These are phyloP conservation scores for Chrysolina haemoptera DNA, from an alignment of 2,888 invertebrate species.

Conservation along the genomic window DNA sequence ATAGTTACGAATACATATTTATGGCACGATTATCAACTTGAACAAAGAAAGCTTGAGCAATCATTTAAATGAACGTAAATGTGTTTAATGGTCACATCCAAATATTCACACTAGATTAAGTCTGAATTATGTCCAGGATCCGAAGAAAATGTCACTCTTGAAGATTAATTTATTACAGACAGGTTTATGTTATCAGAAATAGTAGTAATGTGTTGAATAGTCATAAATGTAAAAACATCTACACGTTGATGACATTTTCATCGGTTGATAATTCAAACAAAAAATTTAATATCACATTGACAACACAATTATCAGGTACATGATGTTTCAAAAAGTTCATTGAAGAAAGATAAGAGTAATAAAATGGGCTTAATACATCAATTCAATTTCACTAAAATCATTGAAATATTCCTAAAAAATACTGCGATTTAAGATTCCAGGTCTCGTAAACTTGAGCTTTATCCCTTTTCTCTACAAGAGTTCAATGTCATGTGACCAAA, in stretches of 20 bases:
- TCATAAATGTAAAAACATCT: not conserved
- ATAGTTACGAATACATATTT: too few species aligned
- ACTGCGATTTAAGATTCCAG: too few species aligned
- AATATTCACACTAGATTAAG: slow-evolving; percentile 1
- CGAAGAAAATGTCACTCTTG: not conserved
- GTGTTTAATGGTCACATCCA: not conserved
- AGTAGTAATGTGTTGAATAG: not conserved
- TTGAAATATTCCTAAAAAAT: too few species aligned
- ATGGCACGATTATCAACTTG: not conserved
- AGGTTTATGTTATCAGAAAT: too few species aligned
- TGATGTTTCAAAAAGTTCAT: not conserved
- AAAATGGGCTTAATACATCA: too few species aligned
- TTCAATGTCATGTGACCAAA: too few species aligned
- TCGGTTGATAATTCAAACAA: not conserved
- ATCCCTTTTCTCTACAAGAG: too few species aligned
- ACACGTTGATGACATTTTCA: not conserved
- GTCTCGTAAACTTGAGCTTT: too few species aligned
- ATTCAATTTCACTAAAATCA: too few species aligned
- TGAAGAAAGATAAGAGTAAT: not conserved
- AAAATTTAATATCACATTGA: not conserved
- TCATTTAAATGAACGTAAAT: not conserved
- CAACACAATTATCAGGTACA: not conserved
- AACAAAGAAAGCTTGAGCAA: not conserved
- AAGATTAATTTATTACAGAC: not conserved
- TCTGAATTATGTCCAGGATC: not conserved